Base-by-base conservation (phyloP, 2,797 vertebrate genomes). In the Enteromius thamalakanensis region DNA sequence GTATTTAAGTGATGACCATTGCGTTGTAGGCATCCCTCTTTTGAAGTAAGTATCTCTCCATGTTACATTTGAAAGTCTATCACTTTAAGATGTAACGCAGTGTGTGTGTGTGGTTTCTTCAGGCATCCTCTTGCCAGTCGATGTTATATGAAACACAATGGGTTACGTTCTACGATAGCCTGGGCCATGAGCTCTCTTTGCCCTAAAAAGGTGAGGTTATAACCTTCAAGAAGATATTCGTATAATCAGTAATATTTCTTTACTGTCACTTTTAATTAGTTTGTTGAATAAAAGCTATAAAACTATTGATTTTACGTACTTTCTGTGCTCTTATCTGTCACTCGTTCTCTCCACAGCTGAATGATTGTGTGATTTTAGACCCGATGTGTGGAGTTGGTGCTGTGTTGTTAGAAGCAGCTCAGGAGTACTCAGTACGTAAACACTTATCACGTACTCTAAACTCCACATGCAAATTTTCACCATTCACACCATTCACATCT, bases 311-410 rank as follows among this genome's bases (percentile, higher is more conserved):
- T 32, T 32, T 49, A 47, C 10, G 65, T 32, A 65, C 17, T 29
- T 47, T 29, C 1, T 76, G 23, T 40, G 6, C 47, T 62, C 15
- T 32, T 53, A 71, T 47, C 75, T 26, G 76, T 53, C 75, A 15
- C 40, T 79, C 32, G 76, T 68, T 74, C 21, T 75, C 64, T 49
- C 23, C 45, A 26, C 34, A 67, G 1, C 82, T 98, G 96, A 92
- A 92, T 19, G 95, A 95, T 74, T 92, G 89, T 71, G 86, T 93
- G 88, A 95, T 98, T 79, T 90, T 99, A 58, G 97, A 99, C 91
- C 97, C 97, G 2, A 98, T 98, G 96, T 99, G 98, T 90, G 98
- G 98, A n/a, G 94, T 96, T 4, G 97, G 97, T 90, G 97, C 94
- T 0, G 96, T 98, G 80, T 92, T 98, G 75, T 87, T 98, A 86